Conservation (phyloP, 2,888 invertebrate species). For the Oxycera nigricornis region DNA sequence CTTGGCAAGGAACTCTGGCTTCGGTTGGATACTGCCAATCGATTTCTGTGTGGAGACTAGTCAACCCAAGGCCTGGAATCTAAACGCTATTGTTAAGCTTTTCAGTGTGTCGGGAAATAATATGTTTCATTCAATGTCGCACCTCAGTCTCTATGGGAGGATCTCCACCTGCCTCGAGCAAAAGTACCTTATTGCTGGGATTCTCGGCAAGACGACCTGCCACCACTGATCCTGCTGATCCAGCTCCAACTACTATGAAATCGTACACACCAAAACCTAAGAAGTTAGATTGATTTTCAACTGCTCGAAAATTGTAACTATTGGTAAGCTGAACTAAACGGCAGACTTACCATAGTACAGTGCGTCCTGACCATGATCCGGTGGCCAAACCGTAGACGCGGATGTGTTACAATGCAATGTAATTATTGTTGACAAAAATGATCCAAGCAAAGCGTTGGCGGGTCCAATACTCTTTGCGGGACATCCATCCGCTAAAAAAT, state of each 20-base stretch:
- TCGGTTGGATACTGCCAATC: constrained; percentile 13
- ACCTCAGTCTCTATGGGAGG: constrained; percentile 63
- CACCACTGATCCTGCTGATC: constrained; percentile 69
- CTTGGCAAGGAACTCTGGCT: not conserved
- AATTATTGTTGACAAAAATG: no score
- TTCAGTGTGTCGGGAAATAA: not conserved
- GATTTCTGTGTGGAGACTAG: not conserved
- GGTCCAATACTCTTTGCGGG: no score
- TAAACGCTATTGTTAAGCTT: not conserved
- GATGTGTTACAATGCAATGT: no score
- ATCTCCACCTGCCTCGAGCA: constrained; percentile 82
- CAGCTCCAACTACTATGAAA: constrained; percentile 68
- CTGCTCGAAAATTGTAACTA: no score
- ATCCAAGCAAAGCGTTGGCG: no score
- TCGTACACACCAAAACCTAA: constrained; percentile 61
- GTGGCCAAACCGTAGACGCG: no score
- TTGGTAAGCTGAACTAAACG: no score
- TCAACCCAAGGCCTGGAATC: constrained; percentile 1
- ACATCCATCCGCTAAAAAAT: no score
- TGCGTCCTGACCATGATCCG: no score
- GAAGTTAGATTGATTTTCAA: no score
- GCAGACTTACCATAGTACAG: no score
- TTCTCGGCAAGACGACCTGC: constrained; percentile 76
- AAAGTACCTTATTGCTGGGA: constrained; percentile 75
- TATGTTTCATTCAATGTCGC: not conserved